Base-by-base conservation (phyloP, 2,113 vertebrate genomes). In the Dinomys branickii region DNA sequence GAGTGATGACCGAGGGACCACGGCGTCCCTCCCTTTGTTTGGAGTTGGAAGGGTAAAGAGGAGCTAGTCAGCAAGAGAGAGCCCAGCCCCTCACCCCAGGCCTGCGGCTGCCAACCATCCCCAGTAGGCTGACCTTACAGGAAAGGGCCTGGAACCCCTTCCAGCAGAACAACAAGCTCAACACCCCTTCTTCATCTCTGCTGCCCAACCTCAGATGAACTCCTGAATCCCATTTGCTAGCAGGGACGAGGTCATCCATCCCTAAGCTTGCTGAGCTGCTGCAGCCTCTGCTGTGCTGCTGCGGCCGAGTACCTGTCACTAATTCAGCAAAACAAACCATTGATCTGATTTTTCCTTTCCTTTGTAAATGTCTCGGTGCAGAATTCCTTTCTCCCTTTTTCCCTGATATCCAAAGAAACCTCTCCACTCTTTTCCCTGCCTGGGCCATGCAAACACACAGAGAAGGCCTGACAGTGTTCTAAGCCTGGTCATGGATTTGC, bases 1-100 rank as follows among this genome's bases (percentile, higher is more conserved):
- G 99, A 99, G 99, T 99, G 98, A 97, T 97, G 24, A 96, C 95
- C 5, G 82, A 98, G 97, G 90, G 80, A 91, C 95, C 93, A 58
- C 80, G 33, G 85, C 80, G 91, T 56, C 84, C 87, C 56, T 91
- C 93, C 87, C 96, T 95, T 90, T 73, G 86, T 20, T 28, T 58
- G 87, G 73, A 96, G 65, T 96, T 78, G 86, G 44, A 58, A 94
- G 94, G 94, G 91, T 75, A 28, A 90, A 83, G 84, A 96, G 87
- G 38, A 71, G 69, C n/a, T 77, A 97, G 96, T 59, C 90, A 85
- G 88, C 69, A 5, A 44, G 69, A 90, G 75, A 91, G 75, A 52
- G 28, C 69, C 88, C 90, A 33, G 38, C 50, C 52, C 92, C 61
- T 44, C 4, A 0, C 44, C 85, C 63, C 11, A 77, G 59, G 52